phyloP scores from a whole-genome alignment of 2,888 invertebrate genomes.

The Harpagoxenus sublaevis region DNA sequence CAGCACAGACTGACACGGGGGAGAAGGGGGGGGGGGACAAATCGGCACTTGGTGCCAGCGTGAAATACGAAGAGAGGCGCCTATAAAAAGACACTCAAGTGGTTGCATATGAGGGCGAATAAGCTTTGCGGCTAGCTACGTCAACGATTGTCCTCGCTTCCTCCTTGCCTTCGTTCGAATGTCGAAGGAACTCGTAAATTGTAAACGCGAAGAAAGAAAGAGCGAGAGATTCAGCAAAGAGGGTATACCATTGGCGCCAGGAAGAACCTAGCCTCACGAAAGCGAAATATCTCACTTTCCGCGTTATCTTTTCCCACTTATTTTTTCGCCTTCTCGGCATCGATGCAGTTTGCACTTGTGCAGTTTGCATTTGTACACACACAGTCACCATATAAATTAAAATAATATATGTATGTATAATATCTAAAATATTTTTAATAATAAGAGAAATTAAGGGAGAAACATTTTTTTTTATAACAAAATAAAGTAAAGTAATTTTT shows the following conservation, averaged over 20 bases:
- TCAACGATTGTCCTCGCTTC: conserved; percentile 63
- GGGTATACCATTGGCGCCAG: conserved; percentile 65
- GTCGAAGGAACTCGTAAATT: conserved; percentile 72
- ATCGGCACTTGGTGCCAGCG: conserved; percentile 61
- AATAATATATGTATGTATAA: neutral
- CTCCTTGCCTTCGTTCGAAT: conserved; percentile 33
- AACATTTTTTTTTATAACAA: neutral
- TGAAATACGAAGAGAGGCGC: conserved; percentile 71
- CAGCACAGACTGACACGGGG: neutral
- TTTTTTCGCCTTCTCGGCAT: neutral
- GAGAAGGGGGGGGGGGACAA: conserved; percentile 23
- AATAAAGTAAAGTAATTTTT: neutral
- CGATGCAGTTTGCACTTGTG: conserved; percentile 1
- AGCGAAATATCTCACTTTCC: conserved; percentile 26
- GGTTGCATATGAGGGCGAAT: conserved; percentile 74
- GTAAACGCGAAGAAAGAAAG: conserved; percentile 37
- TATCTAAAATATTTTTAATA: neutral
- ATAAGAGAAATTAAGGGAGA: neutral
- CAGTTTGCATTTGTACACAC: neutral
- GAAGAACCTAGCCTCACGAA: conserved; percentile 9
- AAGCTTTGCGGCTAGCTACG: conserved; percentile 70
- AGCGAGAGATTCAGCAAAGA: conserved; percentile 45
- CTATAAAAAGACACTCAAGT: conserved; percentile 73
- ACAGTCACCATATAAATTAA: neutral
- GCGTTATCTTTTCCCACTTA: conserved; percentile 14